Evolutionary conservation across 2,113 vertebrate genomes (phyloP).

Genomic region (Oxyruncus cristatus): DNA sequence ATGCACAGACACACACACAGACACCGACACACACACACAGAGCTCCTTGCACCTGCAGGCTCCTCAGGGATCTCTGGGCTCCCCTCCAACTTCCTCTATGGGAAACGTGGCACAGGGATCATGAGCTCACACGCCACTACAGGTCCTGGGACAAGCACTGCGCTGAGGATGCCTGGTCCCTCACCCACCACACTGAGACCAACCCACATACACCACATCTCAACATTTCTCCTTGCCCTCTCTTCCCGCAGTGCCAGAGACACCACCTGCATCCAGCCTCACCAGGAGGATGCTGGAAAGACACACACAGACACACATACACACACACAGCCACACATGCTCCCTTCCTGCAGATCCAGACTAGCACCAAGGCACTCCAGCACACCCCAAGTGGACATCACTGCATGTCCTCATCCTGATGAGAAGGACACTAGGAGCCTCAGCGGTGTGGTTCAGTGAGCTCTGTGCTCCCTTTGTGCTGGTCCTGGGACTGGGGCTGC

Average conservation of each 20-base stretch:
- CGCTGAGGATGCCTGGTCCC: rapidly evolving
- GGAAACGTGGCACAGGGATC: not conserved
- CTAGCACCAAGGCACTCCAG: not conserved
- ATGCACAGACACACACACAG: no score
- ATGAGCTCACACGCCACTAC: not conserved
- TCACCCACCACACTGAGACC: not conserved
- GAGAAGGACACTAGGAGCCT: not conserved
- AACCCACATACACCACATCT: rapidly evolving
- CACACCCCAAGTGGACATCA: not conserved
- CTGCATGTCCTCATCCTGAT: no score
- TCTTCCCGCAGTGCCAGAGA: not conserved
- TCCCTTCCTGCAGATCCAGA: not conserved
- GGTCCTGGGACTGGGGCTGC: not conserved
- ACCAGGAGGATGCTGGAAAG: not conserved
- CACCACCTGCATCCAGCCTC: not conserved
- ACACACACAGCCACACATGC: no score
- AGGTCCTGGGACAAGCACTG: not conserved
- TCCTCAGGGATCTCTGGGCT: not conserved
- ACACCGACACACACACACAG: rapidly evolving
- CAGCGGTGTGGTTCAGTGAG: not conserved
- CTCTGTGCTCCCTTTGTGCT: not conserved
- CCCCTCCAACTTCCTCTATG: not conserved
- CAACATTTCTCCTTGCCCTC: not conserved
- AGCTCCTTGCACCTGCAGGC: not conserved
- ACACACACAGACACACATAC: not conserved